Conservation (phyloP, 2,113 vertebrate genomes). For the Marmota monax region DNA sequence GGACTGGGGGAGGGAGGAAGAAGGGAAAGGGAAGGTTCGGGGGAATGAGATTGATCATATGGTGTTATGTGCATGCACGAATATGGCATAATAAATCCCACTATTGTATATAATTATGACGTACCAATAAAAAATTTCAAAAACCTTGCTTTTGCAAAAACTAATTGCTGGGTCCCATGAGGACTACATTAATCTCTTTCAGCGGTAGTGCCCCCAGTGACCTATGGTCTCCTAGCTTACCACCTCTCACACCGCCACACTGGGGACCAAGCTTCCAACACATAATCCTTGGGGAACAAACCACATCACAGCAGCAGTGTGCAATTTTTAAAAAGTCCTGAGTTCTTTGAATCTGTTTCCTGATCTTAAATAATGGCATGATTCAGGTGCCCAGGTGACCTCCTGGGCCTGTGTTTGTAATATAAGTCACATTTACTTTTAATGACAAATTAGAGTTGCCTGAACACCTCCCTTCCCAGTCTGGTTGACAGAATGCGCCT, state of each 20-base stretch:
- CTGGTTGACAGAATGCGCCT: not conserved
- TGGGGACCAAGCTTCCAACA: not conserved
- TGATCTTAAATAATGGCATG: not conserved
- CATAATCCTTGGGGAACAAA: not conserved
- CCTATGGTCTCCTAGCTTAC: not conserved
- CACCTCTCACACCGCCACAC: not conserved
- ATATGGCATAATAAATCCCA: no score
- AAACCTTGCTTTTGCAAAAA: not conserved
- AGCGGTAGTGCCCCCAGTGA: not conserved
- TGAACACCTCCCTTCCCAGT: accelerated
- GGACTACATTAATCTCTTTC: not conserved
- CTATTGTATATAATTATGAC: no score
- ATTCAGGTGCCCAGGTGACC: not conserved
- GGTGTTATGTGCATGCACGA: no score
- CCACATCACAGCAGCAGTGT: not conserved
- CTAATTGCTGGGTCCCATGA: not conserved
- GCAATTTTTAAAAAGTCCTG: not conserved
- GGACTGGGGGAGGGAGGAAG: no score
- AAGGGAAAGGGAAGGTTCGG: no score
- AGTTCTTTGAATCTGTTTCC: not conserved
- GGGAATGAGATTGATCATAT: no score
- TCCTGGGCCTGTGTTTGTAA: not conserved
- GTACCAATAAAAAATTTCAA: no score
- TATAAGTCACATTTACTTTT: not conserved
- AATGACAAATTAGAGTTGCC: not conserved